Conservation (phyloP, 2,888 invertebrate genomes). For the Schizaphis graminum region DNA sequence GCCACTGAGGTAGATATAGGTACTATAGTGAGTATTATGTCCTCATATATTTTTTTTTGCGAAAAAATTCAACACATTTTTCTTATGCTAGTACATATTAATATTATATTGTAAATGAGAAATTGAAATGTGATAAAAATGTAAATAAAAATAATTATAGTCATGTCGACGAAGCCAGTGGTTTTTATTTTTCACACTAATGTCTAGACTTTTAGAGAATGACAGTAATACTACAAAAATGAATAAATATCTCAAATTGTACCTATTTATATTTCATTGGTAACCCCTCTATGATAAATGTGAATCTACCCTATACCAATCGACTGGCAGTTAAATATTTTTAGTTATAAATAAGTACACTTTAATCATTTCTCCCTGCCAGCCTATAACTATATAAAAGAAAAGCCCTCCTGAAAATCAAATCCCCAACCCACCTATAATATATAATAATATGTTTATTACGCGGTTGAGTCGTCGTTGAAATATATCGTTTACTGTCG, state of each 20-base stretch:
- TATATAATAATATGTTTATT: background rate
- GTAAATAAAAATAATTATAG: background rate
- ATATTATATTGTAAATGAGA: background rate
- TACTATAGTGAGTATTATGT: background rate
- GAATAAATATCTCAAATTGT: background rate
- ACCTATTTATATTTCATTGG: background rate
- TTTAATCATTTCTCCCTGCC: background rate
- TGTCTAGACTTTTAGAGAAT: background rate
- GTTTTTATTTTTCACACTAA: background rate
- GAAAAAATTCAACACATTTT: background rate
- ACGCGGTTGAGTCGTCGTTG: background rate
- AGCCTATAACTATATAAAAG: background rate
- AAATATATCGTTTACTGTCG: background rate
- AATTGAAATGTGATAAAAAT: background rate
- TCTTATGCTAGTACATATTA: background rate
- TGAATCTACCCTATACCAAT: background rate
- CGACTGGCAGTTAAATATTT: background rate
- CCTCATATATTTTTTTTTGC: background rate
- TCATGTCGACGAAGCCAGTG: background rate
- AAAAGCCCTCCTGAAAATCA: background rate
- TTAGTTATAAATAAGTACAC: background rate
- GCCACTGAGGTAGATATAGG: background rate
- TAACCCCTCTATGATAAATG: background rate
- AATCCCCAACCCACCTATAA: background rate
- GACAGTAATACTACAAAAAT: background rate